Conservation (phyloP, 2,797 vertebrate species). For the Intellagama lesueurii region DNA sequence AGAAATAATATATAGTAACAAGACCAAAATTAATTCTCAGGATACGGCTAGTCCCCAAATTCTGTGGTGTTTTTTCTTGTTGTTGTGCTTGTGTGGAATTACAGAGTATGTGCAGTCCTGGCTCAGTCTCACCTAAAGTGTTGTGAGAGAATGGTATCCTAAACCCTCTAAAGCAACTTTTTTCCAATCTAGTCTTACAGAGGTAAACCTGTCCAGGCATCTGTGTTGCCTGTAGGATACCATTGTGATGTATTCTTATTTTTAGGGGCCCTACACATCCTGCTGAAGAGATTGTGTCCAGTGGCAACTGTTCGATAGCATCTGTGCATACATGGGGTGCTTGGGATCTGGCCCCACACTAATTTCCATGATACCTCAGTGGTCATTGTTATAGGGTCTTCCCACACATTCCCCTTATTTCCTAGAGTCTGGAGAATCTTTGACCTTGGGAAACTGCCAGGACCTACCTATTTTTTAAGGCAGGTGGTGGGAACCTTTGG, state of each 20-base stretch:
- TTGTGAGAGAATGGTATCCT: not conserved
- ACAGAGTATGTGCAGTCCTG: not conserved
- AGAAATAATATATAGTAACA: not conserved
- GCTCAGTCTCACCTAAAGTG: not conserved
- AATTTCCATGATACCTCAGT: not conserved
- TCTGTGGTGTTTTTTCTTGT: not conserved
- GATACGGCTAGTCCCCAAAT: constrained; percentile 18
- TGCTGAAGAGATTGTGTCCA: not conserved
- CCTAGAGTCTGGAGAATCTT: not conserved
- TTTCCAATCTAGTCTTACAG: not conserved
- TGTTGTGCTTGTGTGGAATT: not conserved
- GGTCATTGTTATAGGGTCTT: not conserved
- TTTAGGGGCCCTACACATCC: not conserved
- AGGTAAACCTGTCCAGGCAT: not conserved
- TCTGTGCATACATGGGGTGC: not conserved
- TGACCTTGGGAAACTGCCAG: not conserved
- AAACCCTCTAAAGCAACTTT: not conserved
- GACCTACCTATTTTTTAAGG: not conserved
- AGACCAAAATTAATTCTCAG: constrained; percentile 20
- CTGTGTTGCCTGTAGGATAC: not conserved
- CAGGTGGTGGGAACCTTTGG: not conserved
- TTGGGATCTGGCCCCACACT: not conserved
- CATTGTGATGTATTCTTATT: not conserved
- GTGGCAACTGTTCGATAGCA: not conserved
- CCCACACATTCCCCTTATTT: not conserved